Conservation (phyloP, 2,888 invertebrate species). For the Drosophila mulleri region DNA sequence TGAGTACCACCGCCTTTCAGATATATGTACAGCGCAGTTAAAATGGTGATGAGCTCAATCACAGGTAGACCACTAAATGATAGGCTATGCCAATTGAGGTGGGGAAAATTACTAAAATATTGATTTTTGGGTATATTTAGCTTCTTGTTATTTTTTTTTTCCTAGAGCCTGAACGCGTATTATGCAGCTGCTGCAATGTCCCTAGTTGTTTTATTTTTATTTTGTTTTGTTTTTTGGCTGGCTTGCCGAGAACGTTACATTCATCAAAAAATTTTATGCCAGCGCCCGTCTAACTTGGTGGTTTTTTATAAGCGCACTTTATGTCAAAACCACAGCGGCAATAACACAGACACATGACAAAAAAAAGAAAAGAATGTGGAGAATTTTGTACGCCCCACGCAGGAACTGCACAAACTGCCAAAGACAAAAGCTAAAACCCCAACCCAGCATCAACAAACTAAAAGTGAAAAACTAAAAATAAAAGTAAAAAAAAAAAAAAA, state of each 20-base stretch:
- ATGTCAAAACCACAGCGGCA: constrained; percentile 77
- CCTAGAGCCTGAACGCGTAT: background rate
- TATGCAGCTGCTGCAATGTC: background rate
- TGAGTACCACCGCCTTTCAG: no score
- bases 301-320: constrained; percentile 79
- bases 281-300: constrained; percentile 71
- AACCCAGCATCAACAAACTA: constrained; percentile 43
- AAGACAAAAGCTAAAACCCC: constrained; percentile 57
- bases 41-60: no score
- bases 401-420: constrained; percentile 30
- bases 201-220: background rate
- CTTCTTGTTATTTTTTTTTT: background rate
- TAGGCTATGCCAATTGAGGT: background rate
- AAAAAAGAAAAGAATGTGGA: constrained; percentile 60
- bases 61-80: background rate
- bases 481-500: constrained; percentile 17
- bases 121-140: background rate
- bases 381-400: constrained; percentile 38
- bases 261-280: constrained; percentile 74
- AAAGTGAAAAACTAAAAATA: constrained; percentile 35
- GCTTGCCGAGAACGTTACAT: constrained; percentile 60
- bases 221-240: constrained; percentile 19
- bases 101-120: background rate
- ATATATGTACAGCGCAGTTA: no score
- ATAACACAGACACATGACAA: constrained; percentile 40